Percentiles rank a stretch among this genome's conserved stretches.
These are phyloP conservation scores for Thunnus thynnus DNA, from an alignment of 2,113 vertebrate species.

Conservation along the genomic window DNA sequence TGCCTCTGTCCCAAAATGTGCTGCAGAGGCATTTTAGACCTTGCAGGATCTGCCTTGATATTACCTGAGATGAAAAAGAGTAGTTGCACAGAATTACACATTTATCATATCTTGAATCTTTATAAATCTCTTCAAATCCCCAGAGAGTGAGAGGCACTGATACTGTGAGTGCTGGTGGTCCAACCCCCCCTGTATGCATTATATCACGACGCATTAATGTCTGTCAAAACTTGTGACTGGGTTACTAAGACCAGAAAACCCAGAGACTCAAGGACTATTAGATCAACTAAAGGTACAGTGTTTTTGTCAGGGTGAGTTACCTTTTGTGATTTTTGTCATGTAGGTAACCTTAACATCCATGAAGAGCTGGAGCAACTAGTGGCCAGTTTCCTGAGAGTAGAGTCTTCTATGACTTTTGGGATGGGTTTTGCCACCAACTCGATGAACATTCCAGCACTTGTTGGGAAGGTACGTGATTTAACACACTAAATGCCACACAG, in stretches of 20 bases:
- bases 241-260: conserved; percentile 22
- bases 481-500: conserved; percentile 4
- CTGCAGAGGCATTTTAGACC: conserved; percentile 38
- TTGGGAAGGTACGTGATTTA: conserved; percentile 89
- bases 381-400: conserved; percentile 89
- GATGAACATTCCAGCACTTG: conserved; percentile 94
- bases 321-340: conserved; percentile 46
- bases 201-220: conserved; percentile 33
- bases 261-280: neutral
- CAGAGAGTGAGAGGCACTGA: conserved; percentile 4
- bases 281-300: conserved; percentile 24
- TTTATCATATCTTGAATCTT: conserved; percentile 46
- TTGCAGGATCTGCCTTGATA: conserved; percentile 21
- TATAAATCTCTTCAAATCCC: conserved; percentile 37
- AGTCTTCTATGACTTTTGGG: conserved; percentile 91
- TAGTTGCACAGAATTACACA: conserved; percentile 52
- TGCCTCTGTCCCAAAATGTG: conserved; percentile 40
- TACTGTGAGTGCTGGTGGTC: neutral
- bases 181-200: conserved; percentile 8
- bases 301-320: conserved; percentile 24
- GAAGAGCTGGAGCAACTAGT: conserved; percentile 91
- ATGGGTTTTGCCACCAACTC: conserved; percentile 98
- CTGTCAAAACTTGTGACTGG: conserved; percentile 48
- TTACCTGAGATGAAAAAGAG: conserved; percentile 42
- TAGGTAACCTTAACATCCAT: conserved; percentile 91